Conservation (phyloP, 2,113 vertebrate species). For the Nothobranchius kuhntae region DNA sequence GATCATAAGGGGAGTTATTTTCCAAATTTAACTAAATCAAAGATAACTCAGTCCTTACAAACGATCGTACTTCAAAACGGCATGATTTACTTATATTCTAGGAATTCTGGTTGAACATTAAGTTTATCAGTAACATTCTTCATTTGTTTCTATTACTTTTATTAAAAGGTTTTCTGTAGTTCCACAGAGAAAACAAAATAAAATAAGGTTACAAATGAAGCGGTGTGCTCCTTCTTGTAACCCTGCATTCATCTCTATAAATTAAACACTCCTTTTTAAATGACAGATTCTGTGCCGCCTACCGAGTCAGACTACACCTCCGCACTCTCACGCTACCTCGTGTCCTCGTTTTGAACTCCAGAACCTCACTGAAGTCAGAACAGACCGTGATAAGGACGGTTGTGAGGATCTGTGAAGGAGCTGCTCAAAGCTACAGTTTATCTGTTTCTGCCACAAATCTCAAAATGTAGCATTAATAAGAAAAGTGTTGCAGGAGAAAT, state of each 20-base stretch:
- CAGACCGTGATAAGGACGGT: constrained; percentile 14
- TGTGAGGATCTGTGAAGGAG: background rate
- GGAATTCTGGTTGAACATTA: too few relatives aligned
- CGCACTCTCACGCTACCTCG: constrained; percentile 8
- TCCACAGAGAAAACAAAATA: constrained; percentile 45
- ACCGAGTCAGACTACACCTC: constrained; percentile 36
- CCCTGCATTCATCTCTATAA: constrained; percentile 61
- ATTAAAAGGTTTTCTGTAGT: constrained; percentile 3
- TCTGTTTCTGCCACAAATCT: background rate
- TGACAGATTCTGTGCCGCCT: constrained; percentile 49
- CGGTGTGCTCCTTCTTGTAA: constrained; percentile 1
- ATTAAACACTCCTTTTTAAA: constrained; percentile 65
- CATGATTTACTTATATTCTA: background rate
- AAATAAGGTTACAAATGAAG: constrained; percentile 5
- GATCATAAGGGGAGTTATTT: too few relatives aligned
- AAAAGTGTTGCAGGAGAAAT: too few relatives aligned
- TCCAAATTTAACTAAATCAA: too few relatives aligned
- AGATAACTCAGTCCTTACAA: too few relatives aligned
- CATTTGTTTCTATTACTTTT: background rate
- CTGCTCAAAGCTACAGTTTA: background rate
- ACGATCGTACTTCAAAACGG: too few relatives aligned
- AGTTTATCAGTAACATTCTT: background rate
- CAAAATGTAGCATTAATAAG: background rate
- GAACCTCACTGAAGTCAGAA: background rate
- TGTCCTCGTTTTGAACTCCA: constrained; percentile 54